phyloP scores from a whole-genome alignment of 92 coral and sea anemone species.

The Paragorgia papillata region DNA sequence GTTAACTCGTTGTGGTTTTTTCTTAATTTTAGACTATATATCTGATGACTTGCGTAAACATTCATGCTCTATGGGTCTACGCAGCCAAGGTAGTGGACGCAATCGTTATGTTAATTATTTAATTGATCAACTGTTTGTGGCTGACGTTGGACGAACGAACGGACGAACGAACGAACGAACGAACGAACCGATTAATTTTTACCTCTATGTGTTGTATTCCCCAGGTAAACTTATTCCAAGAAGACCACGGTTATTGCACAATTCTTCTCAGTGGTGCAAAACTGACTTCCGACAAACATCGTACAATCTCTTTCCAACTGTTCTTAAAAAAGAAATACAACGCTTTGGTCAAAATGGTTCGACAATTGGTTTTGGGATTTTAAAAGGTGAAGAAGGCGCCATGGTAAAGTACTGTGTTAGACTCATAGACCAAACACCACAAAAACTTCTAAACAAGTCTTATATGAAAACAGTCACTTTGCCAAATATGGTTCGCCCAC shows the following conservation, averaged over 20 bases:
- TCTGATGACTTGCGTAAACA: too few species aligned
- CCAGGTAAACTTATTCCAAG: slow-evolving; percentile 27
- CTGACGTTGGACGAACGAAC: too few species aligned
- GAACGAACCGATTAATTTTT: not conserved
- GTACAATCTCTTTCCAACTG: slow-evolving; percentile 7
- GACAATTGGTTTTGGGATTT: not conserved
- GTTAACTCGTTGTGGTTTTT: too few species aligned
- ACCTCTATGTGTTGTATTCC: not conserved
- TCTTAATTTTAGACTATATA: too few species aligned
- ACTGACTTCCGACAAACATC: slow-evolving; percentile 10
- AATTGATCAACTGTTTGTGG: too few species aligned
- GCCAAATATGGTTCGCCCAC: slow-evolving; percentile 64
- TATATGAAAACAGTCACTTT: slow-evolving; percentile 50
- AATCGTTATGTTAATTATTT: too few species aligned
- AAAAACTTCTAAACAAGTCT: slow-evolving; percentile 12
- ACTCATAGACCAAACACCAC: slow-evolving; percentile 10
- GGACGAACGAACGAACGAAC: not conserved
- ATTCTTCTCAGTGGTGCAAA: slow-evolving; percentile 39
- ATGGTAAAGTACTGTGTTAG: slow-evolving; percentile 16
- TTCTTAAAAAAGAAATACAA: not conserved
- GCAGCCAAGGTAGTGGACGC: too few species aligned
- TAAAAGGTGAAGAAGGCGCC: not conserved
- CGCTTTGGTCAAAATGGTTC: slow-evolving; percentile 6
- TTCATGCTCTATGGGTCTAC: too few species aligned
- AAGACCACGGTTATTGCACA: slow-evolving; percentile 18